Evolutionary conservation across 2,113 vertebrate species (phyloP).

Genomic region (Sebastes schlegelii): DNA sequence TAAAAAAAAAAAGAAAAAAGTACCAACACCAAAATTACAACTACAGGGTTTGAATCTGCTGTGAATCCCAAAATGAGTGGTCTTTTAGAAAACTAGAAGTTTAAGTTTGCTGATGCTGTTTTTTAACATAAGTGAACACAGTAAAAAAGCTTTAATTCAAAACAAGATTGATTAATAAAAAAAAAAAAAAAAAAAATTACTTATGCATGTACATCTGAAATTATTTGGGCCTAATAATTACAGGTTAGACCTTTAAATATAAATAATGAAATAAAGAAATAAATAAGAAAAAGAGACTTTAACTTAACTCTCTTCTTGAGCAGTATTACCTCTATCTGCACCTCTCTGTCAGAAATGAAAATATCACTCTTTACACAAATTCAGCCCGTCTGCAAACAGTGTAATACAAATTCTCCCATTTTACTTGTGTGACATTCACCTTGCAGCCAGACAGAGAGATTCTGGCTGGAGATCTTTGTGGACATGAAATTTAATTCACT

Average conservation of each 20-base stretch:
- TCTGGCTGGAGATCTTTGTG: constrained; percentile 13
- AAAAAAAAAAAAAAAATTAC: too few species aligned
- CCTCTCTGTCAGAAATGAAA: constrained; percentile 18
- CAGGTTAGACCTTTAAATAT: neutral
- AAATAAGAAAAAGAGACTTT: neutral
- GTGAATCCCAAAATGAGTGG: too few species aligned
- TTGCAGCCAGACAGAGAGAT: constrained; percentile 35
- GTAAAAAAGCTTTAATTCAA: neutral
- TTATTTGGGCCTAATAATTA: neutral
- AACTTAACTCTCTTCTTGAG: neutral
- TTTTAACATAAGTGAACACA: too few species aligned
- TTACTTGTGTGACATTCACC: constrained; percentile 34
- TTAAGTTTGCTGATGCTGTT: too few species aligned
- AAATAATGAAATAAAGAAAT: neutral
- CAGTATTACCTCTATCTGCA: neutral
- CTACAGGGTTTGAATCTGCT: too few species aligned
- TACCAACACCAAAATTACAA: too few species aligned
- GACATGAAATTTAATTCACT: constrained; percentile 61
- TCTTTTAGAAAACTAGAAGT: too few species aligned
- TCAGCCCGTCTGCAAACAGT: too few species aligned
- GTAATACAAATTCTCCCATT: constrained; percentile 15
- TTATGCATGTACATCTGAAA: neutral
- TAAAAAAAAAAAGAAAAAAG: too few species aligned
- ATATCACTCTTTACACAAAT: neutral
- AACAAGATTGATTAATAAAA: neutral